Evolutionary conservation across 2,113 vertebrate species (phyloP).

Genomic region (Scomber scombrus): DNA sequence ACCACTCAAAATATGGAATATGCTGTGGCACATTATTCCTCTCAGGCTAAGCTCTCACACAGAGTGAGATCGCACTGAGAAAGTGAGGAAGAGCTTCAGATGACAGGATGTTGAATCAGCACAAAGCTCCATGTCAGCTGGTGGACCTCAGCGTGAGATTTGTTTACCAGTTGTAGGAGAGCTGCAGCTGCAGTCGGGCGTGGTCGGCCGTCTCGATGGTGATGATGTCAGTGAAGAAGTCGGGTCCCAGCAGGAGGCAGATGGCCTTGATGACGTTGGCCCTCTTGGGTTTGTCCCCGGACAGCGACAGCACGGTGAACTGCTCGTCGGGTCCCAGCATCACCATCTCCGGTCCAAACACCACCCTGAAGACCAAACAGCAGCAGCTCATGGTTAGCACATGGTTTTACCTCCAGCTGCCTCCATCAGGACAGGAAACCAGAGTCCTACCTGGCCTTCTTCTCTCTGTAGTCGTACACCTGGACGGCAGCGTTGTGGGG

Average conservation of each 20-base stretch:
- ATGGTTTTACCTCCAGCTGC: accelerated
- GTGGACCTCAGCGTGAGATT: no score
- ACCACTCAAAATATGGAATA: no score
- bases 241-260: conserved; percentile 91
- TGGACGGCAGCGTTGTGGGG: conserved; percentile 92
- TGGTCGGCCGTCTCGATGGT: conserved; percentile 93
- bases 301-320: conserved; percentile 92
- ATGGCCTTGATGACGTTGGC: conserved; percentile 89
- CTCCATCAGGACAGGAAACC: accelerated
- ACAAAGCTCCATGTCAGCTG: no score
- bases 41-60: no score
- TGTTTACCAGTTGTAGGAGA: conserved; percentile 92
- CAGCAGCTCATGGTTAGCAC: neutral
- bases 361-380: conserved; percentile 81
- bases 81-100: no score
- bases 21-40: no score
- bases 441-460: conserved; percentile 85
- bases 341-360: conserved; percentile 93
- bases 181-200: conserved; percentile 92
- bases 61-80: no score
- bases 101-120: no score
- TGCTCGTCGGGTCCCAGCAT: conserved; percentile 92
- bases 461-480: conserved; percentile 94
- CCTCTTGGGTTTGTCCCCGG: conserved; percentile 89
- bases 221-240: conserved; percentile 94